Evolutionary conservation across 2,797 vertebrate species (phyloP).

Genomic region (Vespertilio murinus): DNA sequence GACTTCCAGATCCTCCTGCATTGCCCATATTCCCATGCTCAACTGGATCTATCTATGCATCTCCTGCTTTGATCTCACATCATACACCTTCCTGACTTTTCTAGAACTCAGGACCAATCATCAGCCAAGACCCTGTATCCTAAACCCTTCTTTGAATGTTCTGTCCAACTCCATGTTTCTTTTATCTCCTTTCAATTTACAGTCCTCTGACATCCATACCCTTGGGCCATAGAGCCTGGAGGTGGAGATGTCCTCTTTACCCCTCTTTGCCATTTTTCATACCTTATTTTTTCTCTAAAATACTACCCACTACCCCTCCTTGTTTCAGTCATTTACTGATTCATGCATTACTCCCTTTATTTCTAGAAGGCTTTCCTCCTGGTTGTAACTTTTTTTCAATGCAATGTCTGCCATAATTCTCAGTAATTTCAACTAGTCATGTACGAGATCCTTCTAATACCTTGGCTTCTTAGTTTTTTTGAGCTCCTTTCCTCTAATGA

Average conservation of each 20-base stretch:
- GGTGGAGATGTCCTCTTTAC: background rate
- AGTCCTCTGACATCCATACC: background rate
- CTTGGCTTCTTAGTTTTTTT: constrained; percentile 10
- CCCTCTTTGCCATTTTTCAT: background rate
- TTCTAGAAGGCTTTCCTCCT: constrained; percentile 13
- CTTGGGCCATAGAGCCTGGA: background rate
- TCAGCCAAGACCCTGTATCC: background rate
- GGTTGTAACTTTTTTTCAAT: background rate
- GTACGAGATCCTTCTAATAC: background rate
- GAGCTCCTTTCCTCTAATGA: background rate
- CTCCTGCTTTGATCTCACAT: background rate
- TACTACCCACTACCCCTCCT: background rate
- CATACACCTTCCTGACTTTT: background rate
- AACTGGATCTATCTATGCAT: background rate
- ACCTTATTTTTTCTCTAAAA: background rate
- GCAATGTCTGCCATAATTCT: background rate
- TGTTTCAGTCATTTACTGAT: background rate
- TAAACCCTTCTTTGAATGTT: background rate
- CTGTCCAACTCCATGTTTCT: background rate
- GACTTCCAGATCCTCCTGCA: background rate
- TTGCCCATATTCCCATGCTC: background rate
- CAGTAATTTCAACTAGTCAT: constrained; percentile 26
- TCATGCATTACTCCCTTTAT: background rate
- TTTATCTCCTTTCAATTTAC: background rate
- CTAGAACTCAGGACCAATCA: background rate